These are phyloP conservation scores for Lasioglossum calceatum DNA, from an alignment of 2,888 invertebrate genomes.

Conservation along the genomic window DNA sequence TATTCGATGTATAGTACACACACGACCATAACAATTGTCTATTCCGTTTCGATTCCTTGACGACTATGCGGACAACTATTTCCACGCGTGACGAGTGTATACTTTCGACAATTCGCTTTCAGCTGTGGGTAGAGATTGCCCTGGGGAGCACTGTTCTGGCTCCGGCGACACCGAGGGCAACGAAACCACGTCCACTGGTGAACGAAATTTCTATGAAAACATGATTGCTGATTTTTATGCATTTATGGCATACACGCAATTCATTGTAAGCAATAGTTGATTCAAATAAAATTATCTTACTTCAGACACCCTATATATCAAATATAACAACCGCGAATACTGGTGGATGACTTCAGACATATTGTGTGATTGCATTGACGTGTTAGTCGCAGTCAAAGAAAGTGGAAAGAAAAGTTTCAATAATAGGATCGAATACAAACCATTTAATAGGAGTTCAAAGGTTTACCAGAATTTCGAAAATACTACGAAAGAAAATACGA, in stretches of 20 bases:
- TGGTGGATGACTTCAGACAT: background rate
- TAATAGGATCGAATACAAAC: background rate
- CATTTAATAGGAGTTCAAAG: background rate
- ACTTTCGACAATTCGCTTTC: background rate
- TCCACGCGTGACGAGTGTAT: background rate
- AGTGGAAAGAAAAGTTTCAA: background rate
- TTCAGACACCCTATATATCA: background rate
- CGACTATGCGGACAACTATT: background rate
- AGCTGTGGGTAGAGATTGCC: background rate
- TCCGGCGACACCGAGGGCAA: background rate
- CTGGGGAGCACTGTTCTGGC: background rate
- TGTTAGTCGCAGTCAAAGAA: background rate
- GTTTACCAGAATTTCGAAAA: background rate
- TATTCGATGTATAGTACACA: background rate
- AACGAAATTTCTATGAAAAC: background rate
- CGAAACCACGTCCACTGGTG: background rate
- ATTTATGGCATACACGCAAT: too few species aligned
- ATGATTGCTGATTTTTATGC: background rate
- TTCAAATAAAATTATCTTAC: too few species aligned
- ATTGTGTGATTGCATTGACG: background rate
- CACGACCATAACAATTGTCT: background rate
- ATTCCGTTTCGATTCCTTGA: background rate
- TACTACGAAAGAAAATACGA: background rate
- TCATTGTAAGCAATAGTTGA: background rate
- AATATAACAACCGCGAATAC: background rate